phyloP scores from a whole-genome alignment of 2,797 vertebrate genomes.

The Discoglossus pictus region DNA sequence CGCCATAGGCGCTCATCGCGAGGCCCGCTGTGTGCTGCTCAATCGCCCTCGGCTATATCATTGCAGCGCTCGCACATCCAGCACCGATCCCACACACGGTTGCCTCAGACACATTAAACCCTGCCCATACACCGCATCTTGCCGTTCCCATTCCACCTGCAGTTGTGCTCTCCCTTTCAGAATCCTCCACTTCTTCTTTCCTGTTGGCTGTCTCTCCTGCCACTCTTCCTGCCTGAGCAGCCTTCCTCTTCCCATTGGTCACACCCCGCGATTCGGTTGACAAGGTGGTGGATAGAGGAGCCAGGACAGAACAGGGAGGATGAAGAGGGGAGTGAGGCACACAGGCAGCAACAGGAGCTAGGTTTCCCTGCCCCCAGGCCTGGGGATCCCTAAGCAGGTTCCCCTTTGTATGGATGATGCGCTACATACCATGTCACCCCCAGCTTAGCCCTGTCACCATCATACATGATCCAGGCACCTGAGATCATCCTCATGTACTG shows the following conservation, averaged over 20 bases:
- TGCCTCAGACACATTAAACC: constrained; percentile 10
- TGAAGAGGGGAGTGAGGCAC: constrained; percentile 39
- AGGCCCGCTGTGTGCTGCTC: too few species aligned
- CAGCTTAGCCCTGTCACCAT: neutral
- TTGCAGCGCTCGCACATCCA: neutral
- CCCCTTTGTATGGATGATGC: neutral
- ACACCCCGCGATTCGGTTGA: neutral
- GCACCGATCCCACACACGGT: constrained; percentile 4
- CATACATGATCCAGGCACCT: constrained; percentile 15
- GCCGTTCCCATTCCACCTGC: constrained; percentile 30
- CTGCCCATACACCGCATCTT: neutral
- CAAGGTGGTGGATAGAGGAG: constrained; percentile 17
- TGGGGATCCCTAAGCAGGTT: constrained; percentile 12
- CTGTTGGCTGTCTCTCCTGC: neutral
- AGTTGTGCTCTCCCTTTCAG: neutral
- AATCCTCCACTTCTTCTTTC: neutral
- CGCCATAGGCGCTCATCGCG: too few species aligned
- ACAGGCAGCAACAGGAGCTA: constrained; percentile 1
- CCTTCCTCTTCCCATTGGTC: neutral
- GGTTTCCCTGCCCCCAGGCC: constrained; percentile 15
- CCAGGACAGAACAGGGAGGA: constrained; percentile 15
- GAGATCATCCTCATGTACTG: neutral
- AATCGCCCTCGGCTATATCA: neutral
- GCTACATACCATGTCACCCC: neutral
- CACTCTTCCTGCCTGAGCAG: neutral